Evolutionary conservation across 2,113 vertebrate genomes (phyloP).

Genomic region (Esox niger): DNA sequence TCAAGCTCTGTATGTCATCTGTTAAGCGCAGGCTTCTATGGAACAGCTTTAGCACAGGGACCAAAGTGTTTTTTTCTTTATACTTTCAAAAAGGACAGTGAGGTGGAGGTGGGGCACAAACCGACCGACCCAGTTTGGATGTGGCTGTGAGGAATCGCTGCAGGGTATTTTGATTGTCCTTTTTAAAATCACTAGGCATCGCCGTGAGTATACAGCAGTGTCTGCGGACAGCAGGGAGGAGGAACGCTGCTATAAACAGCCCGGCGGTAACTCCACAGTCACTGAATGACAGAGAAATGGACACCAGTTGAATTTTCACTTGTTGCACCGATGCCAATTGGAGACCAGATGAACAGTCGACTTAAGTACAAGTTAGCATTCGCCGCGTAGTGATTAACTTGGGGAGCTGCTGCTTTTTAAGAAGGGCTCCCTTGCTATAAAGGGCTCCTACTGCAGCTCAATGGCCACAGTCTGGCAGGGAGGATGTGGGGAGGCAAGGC

Average conservation of each 20-base stretch:
- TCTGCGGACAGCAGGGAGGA: neutral
- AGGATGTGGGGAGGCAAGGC: neutral
- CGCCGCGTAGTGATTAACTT: neutral
- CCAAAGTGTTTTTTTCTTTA: too few relatives aligned
- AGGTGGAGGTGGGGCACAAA: neutral
- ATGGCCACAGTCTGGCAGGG: neutral
- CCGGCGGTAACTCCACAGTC: neutral
- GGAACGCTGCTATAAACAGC: neutral
- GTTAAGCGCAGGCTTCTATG: constrained; percentile 6
- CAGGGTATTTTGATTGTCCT: too few relatives aligned
- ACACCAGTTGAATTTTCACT: too few relatives aligned
- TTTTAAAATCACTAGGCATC: constrained; percentile 10
- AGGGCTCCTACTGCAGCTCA: neutral
- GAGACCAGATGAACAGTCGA: too few relatives aligned
- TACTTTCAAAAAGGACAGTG: neutral
- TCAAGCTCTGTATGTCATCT: constrained; percentile 2
- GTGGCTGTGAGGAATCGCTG: constrained; percentile 10
- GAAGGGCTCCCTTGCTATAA: neutral
- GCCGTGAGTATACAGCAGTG: constrained; percentile 20
- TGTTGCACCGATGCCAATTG: too few relatives aligned
- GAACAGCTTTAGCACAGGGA: neutral
- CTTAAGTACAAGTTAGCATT: too few relatives aligned
- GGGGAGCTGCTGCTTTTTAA: neutral
- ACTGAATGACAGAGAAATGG: neutral
- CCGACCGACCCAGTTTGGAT: constrained; percentile 5